These are phyloP conservation scores for Mionectes macconnelli DNA, from an alignment of 2,113 vertebrate species.

Conservation along the genomic window DNA sequence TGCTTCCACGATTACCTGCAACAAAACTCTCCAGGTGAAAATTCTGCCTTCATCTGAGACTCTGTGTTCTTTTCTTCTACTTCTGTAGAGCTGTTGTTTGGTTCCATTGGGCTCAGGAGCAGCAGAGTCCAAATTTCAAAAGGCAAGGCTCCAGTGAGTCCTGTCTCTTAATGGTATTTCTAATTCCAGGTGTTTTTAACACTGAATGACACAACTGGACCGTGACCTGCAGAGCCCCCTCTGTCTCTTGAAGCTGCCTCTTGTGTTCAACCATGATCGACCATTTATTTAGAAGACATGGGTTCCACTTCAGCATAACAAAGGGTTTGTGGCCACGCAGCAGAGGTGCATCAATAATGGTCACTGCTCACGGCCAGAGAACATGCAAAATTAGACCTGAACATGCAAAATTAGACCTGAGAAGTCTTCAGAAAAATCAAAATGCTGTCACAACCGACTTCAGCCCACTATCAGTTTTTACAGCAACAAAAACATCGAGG, in stretches of 20 bases:
- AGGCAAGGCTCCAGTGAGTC: background rate
- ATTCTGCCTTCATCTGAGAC: background rate
- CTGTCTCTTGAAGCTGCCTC: background rate
- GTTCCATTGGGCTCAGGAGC: background rate
- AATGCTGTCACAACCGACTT: background rate
- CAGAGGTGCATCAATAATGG: background rate
- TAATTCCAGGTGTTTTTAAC: background rate
- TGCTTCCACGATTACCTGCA: background rate
- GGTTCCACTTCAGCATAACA: background rate
- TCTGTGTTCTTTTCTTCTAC: background rate
- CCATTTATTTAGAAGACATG: background rate
- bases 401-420: background rate
- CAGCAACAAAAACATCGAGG: background rate
- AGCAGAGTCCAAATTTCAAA: accelerated
- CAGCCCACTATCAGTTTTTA: background rate
- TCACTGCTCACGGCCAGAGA: background rate
- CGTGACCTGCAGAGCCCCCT: background rate
- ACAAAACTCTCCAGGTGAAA: background rate
- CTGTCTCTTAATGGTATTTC: accelerated
- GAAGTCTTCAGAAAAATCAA: background rate
- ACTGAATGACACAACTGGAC: background rate
- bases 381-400: background rate
- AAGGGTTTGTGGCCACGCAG: background rate
- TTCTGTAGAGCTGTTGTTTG: background rate
- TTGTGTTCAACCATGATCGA: background rate